phyloP scores from a whole-genome alignment of 2,113 vertebrate genomes.

The Speoplatyrhinus poulsoni region DNA sequence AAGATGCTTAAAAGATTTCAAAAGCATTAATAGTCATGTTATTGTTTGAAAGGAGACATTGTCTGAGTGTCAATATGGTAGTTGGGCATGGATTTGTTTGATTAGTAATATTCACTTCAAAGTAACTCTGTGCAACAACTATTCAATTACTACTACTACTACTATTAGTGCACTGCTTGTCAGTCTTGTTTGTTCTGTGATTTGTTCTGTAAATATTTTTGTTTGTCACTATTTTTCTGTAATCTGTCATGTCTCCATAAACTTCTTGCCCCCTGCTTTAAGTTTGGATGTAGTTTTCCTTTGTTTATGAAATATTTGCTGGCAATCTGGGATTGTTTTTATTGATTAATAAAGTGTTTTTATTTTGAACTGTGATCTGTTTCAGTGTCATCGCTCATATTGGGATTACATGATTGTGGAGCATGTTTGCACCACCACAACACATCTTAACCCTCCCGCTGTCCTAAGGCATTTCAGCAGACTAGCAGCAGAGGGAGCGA shows the following conservation, averaged over 20 bases:
- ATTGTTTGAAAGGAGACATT: slow-evolving; percentile 38
- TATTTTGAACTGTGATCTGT: slow-evolving; percentile 75
- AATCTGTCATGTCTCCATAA: slow-evolving; percentile 63
- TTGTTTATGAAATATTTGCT: slow-evolving; percentile 77
- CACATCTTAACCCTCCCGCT: too few relatives aligned
- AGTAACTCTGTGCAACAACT: slow-evolving; percentile 44
- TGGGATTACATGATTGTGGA: neutral
- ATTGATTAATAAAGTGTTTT: slow-evolving; percentile 81
- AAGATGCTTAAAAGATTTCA: slow-evolving; percentile 45
- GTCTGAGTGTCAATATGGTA: slow-evolving; percentile 52
- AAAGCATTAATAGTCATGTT: slow-evolving; percentile 51
- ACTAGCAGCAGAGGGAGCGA: too few relatives aligned
- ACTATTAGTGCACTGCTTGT: slow-evolving; percentile 76
- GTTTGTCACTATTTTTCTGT: slow-evolving; percentile 64
- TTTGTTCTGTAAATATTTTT: slow-evolving; percentile 76
- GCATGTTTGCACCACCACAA: slow-evolving; percentile 2
- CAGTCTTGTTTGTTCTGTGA: slow-evolving; percentile 71
- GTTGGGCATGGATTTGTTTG: slow-evolving; percentile 66
- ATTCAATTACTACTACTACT: slow-evolving; percentile 63
- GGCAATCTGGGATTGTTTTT: slow-evolving; percentile 84
- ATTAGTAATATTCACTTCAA: slow-evolving; percentile 66
- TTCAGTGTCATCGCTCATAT: slow-evolving; percentile 37
- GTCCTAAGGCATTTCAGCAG: too few relatives aligned
- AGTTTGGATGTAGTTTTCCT: slow-evolving; percentile 73
- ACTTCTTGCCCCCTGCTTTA: slow-evolving; percentile 64